Evolutionary conservation across 2,113 vertebrate genomes (phyloP).

Genomic region (Rostratula benghalensis): DNA sequence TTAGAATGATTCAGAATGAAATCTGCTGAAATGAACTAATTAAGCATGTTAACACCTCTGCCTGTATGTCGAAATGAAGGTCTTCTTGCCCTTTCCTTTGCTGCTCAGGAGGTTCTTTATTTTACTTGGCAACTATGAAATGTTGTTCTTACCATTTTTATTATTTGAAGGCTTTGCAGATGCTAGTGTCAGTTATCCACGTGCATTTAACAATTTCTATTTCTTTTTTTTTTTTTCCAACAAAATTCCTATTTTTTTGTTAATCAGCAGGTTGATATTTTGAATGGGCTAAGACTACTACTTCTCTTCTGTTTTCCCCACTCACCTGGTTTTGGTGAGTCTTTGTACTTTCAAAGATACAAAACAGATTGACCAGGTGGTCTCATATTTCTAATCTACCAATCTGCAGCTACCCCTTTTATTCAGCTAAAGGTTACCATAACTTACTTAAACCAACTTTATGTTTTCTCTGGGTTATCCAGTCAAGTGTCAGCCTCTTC

Average conservation of each 20-base stretch:
- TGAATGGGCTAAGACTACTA: not conserved
- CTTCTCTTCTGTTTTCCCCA: not conserved
- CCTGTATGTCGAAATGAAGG: not conserved
- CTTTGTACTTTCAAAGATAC: not conserved
- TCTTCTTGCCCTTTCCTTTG: slow-evolving; percentile 29
- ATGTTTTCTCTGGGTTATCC: not conserved
- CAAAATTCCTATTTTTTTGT: not conserved
- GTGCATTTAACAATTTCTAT: not conserved
- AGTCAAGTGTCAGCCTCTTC: not conserved
- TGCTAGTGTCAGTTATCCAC: not conserved
- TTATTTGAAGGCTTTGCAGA: not conserved
- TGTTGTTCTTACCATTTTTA: not conserved
- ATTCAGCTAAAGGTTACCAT: not conserved
- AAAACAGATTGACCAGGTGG: not conserved
- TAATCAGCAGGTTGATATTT: not conserved
- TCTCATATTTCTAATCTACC: not conserved
- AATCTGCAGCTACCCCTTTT: not conserved
- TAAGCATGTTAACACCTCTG: slow-evolving; percentile 52
- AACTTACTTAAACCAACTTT: not conserved
- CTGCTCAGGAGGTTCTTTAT: not conserved
- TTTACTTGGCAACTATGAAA: not conserved
- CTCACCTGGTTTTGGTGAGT: not conserved
- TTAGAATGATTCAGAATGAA: slow-evolving; percentile 25
- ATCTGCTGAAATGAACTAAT: slow-evolving; percentile 57
- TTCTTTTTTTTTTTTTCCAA: not conserved